Conservation (phyloP, 2,888 invertebrate genomes). For the Amphipyra berbera region DNA sequence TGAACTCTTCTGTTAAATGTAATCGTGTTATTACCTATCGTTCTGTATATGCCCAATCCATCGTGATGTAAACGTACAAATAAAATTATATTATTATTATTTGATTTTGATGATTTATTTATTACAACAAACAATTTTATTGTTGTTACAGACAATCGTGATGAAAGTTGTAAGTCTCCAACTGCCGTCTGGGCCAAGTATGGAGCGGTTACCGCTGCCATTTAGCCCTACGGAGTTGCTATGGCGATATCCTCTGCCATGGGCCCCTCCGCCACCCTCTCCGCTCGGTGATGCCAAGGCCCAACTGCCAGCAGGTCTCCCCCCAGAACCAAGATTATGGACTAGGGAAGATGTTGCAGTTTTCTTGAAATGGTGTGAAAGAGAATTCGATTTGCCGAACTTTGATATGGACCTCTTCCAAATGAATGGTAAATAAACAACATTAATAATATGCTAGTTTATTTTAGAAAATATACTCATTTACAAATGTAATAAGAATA, state of each 20-base stretch:
- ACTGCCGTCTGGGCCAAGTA: conserved; percentile 92
- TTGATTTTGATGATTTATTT: background rate
- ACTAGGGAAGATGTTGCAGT: conserved; percentile 96
- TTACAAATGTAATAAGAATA: conserved; percentile 11
- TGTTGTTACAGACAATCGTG: conserved; percentile 80
- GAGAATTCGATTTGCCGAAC: conserved; percentile 97
- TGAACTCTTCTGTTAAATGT: conserved; percentile 21
- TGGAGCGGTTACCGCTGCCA: conserved; percentile 94
- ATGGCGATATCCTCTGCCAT: conserved; percentile 96
- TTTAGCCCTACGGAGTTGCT: conserved; percentile 95
- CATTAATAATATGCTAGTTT: background rate
- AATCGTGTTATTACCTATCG: background rate
- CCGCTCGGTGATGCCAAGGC: conserved; percentile 96
- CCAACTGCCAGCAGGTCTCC: conserved; percentile 95
- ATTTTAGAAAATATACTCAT: background rate
- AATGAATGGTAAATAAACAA: conserved; percentile 94
- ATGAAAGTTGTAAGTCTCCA: conserved; percentile 93
- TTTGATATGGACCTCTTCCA: conserved; percentile 98
- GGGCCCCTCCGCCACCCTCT: conserved; percentile 92
- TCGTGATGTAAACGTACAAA: background rate
- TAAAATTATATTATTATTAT: background rate
- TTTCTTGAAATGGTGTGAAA: conserved; percentile 97
- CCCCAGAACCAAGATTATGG: conserved; percentile 97
- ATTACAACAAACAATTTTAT: conserved; percentile 20
- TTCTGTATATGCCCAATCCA: background rate